phyloP scores from a whole-genome alignment of 2,888 invertebrate species.

The Pterostichus madidus region DNA sequence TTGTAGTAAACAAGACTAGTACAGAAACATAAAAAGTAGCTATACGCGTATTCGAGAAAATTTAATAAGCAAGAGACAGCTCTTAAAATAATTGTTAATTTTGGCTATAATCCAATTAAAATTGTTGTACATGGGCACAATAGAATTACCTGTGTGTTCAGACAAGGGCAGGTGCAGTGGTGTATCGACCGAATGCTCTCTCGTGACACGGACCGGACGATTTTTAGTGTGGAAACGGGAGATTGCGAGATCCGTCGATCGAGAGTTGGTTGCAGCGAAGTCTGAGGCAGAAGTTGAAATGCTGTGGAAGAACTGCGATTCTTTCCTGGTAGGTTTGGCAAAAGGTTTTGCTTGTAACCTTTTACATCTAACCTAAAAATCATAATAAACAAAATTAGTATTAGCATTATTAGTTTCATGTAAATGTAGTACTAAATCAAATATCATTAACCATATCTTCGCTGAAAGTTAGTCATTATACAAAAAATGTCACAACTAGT shows the following conservation, averaged over 20 bases:
- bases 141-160: constrained; percentile 75
- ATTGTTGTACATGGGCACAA: not conserved
- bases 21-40: not conserved
- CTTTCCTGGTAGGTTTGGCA: constrained; percentile 76
- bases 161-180: constrained; percentile 83
- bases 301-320: constrained; percentile 83
- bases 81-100: not conserved
- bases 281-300: constrained; percentile 84
- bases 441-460: no score
- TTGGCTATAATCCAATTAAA: constrained; percentile 12
- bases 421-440: no score
- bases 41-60: not conserved
- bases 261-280: constrained; percentile 79
- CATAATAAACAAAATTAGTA: not conserved
- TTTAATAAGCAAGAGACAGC: not conserved
- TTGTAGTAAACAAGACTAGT: not conserved
- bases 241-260: constrained; percentile 91
- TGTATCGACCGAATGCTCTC: constrained; percentile 88
- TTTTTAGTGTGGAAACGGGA: constrained; percentile 86
- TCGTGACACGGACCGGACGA: constrained; percentile 91
- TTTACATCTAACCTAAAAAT: constrained; percentile 76
- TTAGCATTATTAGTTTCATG: no score
- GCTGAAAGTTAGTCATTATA: no score
- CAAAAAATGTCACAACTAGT: no score
- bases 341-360: constrained; percentile 77